Base-by-base conservation (phyloP, 2,888 invertebrate genomes). In the Heteromurus nitidus region DNA sequence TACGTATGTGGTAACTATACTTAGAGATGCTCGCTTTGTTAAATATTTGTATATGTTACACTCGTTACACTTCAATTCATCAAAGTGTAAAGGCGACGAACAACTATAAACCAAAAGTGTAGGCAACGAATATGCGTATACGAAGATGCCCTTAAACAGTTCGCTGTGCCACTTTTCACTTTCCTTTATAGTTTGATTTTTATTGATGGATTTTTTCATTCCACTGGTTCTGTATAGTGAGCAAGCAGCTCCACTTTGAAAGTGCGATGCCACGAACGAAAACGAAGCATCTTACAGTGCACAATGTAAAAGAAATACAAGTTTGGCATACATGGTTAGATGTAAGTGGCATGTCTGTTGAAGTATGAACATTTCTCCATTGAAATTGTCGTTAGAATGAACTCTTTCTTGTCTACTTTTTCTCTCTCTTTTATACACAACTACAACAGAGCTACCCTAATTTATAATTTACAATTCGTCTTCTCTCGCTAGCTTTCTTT, bases 381-480 rank as follows among this genome's bases (percentile, higher is more conserved):
- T 30, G 62, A 62, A 36, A 31, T n/a, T 62, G 62, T 36, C 62
- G 62, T 62, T 31, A 62, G 30, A 67, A 69, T 67, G 47, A 67
- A 67, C 47, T 36, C 36, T 42, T 65, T 58, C 30, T 58, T 58
- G 28, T 58, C 58, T 58, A 13, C 16, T 58, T 58, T 58, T 20
- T 58, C 16, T 50, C n/a, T n/a, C n/a, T n/a, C n/a, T n/a, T n/a
- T n/a, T n/a, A n/a, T n/a, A n/a, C n/a, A n/a, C n/a, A n/a, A n/a
- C n/a, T n/a, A n/a, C 20, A 22, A 18, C 53, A 53, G 11, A 13
- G 58, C 26, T 13, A 62, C 18, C 31, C 69, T 77, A 77, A 77
- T 77, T 77, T 77, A 77, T 77, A 69, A 77, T 77, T 77, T 77
- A 69, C 60, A 67, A 76, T 76, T 76, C 58, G 22, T 67, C 42